Conservation (phyloP, 2,113 vertebrate species). For the Pteronura brasiliensis region DNA sequence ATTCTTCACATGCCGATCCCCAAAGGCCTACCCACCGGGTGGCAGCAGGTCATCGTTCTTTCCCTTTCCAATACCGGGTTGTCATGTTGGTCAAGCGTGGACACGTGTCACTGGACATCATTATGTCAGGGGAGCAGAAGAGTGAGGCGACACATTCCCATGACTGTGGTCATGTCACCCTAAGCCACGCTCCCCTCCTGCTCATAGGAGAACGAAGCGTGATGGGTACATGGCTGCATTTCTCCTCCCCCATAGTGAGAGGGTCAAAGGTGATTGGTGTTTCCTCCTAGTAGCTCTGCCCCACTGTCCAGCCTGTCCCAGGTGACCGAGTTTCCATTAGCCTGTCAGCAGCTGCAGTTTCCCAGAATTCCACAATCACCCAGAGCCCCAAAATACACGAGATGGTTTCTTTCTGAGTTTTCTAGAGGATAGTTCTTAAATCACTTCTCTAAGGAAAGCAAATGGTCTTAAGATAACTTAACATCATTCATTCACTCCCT, state of each 20-base stretch:
- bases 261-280: neutral
- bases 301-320: neutral
- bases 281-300: neutral
- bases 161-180: neutral
- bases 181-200: neutral
- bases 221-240: accelerated
- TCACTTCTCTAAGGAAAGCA: neutral
- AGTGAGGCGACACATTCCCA: neutral
- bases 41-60: neutral
- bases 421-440: neutral
- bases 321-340: neutral
- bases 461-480: neutral
- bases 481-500: neutral
- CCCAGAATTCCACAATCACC: neutral
- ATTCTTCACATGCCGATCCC: neutral
- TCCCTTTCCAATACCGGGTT: neutral
- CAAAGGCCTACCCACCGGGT: neutral
- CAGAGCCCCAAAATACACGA: neutral
- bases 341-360: neutral
- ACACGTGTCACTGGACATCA: neutral
- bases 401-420: neutral
- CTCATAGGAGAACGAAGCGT: neutral
- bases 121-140: neutral
- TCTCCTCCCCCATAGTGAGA: neutral
- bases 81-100: neutral